phyloP scores from a whole-genome alignment of 1,140 invertebrate genomes.

The Brachionus plicatilis region DNA sequence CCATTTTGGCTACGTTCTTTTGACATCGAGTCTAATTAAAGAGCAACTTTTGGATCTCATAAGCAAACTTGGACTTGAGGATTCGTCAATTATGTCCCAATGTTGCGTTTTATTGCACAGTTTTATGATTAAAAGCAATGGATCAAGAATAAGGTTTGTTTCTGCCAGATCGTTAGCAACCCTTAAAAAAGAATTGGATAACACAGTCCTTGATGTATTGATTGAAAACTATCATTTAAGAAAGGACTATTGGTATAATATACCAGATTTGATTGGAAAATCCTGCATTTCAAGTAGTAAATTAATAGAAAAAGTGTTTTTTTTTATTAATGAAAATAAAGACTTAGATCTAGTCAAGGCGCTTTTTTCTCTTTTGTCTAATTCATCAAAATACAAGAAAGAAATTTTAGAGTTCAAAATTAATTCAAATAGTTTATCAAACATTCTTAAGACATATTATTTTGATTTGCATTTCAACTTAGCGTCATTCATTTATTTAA shows the following conservation, averaged over 20 bases:
- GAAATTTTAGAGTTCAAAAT: not conserved
- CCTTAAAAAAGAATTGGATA: not conserved
- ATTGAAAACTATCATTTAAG: not conserved
- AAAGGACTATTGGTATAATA: not conserved
- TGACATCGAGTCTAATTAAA: not conserved
- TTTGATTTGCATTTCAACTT: constrained; percentile 6
- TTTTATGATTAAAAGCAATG: not conserved
- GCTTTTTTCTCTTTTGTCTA: not conserved
- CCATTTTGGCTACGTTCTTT: not conserved
- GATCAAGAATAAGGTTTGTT: not conserved
- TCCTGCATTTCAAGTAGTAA: not conserved
- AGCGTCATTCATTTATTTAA: not conserved
- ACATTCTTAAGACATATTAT: not conserved
- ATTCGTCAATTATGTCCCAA: not conserved
- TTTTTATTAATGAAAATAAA: not conserved
- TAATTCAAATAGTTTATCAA: not conserved
- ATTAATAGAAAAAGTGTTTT: not conserved
- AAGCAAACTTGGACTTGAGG: not conserved
- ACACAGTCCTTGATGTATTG: not conserved
- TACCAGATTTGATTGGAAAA: not conserved
- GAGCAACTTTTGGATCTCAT: not conserved
- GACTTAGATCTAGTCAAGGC: not conserved
- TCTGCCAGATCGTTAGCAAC: not conserved
- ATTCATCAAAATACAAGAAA: not conserved
- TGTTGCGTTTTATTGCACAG: not conserved